Percentiles rank a stretch among this genome's conserved stretches.
These are phyloP conservation scores for Amyelois transitella DNA, from an alignment of 1,140 invertebrate genomes.

Conservation along the genomic window DNA sequence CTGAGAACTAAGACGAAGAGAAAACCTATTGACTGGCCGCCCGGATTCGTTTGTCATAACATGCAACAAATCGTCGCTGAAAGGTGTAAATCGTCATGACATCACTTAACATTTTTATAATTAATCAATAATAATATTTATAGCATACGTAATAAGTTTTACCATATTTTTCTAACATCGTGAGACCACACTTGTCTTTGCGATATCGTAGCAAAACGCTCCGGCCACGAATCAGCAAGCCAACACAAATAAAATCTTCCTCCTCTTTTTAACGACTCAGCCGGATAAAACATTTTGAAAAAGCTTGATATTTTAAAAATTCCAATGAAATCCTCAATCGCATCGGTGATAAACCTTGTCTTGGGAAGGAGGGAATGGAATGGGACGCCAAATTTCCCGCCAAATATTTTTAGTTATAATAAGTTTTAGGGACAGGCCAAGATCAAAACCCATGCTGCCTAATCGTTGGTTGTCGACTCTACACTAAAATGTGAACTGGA, in stretches of 20 bases:
- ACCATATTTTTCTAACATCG: conserved; percentile 62
- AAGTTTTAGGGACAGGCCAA: too few relatives aligned
- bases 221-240: conserved; percentile 64
- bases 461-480: too few relatives aligned
- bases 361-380: too few relatives aligned
- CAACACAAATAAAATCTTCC: conserved; percentile 65
- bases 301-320: not conserved
- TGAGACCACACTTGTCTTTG: conserved; percentile 54
- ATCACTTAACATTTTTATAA: too few relatives aligned
- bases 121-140: not conserved
- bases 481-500: too few relatives aligned
- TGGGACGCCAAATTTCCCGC: conserved; percentile 12
- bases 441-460: too few relatives aligned
- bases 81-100: too few relatives aligned
- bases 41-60: conserved; percentile 56
- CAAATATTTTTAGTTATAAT: not conserved
- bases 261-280: conserved; percentile 46
- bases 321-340: not conserved
- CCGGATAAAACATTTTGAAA: conserved; percentile 61
- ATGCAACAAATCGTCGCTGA: conserved; percentile 48
- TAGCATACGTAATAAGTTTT: conserved; percentile 5
- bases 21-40: conserved; percentile 46
- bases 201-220: conserved; percentile 52
- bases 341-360: too few relatives aligned
- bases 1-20: conserved; percentile 54